Conservation (phyloP, 64 coral and sea anemone species). For the Astreopora myriophthalma region DNA sequence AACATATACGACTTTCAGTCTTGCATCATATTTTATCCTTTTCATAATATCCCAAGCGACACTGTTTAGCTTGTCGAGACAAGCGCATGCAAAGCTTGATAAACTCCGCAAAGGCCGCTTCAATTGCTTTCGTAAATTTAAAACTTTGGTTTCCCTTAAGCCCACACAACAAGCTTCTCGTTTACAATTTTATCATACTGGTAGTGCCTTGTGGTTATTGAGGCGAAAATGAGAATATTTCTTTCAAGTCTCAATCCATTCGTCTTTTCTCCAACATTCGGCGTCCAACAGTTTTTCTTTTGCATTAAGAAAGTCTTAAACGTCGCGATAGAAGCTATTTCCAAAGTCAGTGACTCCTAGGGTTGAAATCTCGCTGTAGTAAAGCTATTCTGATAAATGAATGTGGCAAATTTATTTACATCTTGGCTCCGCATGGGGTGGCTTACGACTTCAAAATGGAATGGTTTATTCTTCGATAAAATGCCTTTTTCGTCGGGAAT, state of each 20-base stretch:
- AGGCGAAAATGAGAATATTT: constrained; percentile 34
- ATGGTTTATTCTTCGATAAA: constrained; percentile 8
- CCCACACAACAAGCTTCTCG: not conserved
- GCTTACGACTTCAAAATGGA: constrained; percentile 16
- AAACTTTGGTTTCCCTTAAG: not conserved
- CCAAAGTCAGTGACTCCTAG: not conserved
- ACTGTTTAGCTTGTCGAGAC: not conserved
- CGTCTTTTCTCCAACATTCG: not conserved
- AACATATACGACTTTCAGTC: not conserved
- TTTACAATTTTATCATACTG: constrained; percentile 7
- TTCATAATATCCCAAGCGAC: not conserved
- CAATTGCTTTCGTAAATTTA: not conserved
- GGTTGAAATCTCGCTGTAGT: constrained; percentile 15
- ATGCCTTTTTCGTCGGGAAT: not conserved
- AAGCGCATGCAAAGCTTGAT: not conserved
- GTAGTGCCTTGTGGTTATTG: constrained; percentile 5
- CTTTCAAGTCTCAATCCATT: not conserved
- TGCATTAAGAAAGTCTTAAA: not conserved
- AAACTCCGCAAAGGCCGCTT: not conserved
- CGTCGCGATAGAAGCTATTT: not conserved
- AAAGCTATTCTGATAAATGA: not conserved
- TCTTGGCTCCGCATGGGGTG: constrained; percentile 20
- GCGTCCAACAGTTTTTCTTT: not conserved
- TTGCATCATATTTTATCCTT: not conserved
- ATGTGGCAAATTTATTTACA: constrained; percentile 31